phyloP scores from a whole-genome alignment of 2,113 vertebrate genomes.

The Cephalopholis sonnerati region DNA sequence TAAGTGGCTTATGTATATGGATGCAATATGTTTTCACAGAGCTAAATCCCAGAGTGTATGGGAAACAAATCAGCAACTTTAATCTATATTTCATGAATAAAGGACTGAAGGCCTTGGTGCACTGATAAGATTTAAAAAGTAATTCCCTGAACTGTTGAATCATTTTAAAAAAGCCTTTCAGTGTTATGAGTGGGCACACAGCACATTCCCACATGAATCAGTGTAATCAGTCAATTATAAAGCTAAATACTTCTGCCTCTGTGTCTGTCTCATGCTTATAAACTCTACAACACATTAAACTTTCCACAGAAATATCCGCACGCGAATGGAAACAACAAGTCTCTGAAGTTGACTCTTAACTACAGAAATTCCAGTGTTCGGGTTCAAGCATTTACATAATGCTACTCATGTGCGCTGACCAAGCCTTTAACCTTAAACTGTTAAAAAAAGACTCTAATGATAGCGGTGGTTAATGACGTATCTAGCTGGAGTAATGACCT shows the following conservation, averaged over 20 bases:
- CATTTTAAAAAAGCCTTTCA: slow-evolving; percentile 23
- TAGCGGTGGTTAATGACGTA: slow-evolving; percentile 58
- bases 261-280: background rate
- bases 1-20: background rate
- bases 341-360: background rate
- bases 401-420: slow-evolving; percentile 1
- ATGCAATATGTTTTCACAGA: background rate
- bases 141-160: slow-evolving; percentile 21
- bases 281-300: background rate
- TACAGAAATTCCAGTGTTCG: background rate
- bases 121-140: slow-evolving; percentile 10
- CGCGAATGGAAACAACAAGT: background rate
- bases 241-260: slow-evolving; percentile 13
- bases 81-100: slow-evolving; percentile 24
- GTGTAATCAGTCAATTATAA: slow-evolving; percentile 31
- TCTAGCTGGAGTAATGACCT: slow-evolving; percentile 66
- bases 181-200: slow-evolving; percentile 3
- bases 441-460: slow-evolving; percentile 39
- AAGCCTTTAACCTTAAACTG: slow-evolving; percentile 49
- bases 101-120: background rate
- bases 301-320: background rate
- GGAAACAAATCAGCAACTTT: background rate
- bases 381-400: background rate
- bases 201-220: slow-evolving; percentile 35
- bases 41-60: background rate